Evolutionary conservation across 2,113 vertebrate genomes (phyloP).

Genomic region (Mirza zaza): DNA sequence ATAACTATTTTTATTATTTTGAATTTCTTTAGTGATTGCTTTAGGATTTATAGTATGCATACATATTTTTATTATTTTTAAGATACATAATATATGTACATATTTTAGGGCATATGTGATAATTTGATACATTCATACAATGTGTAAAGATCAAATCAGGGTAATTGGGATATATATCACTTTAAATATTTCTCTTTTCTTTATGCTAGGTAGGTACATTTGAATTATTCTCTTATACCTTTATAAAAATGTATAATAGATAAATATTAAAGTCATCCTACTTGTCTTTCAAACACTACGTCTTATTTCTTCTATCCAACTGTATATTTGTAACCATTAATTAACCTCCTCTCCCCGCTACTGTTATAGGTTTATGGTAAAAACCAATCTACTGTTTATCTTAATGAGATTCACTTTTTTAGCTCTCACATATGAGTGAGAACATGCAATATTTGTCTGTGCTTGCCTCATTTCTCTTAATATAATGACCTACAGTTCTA

Average conservation of each 20-base stretch:
- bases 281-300: neutral
- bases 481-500: neutral
- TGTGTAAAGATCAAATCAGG: neutral
- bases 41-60: neutral
- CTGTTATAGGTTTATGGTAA: neutral
- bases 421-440: neutral
- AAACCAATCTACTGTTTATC: neutral
- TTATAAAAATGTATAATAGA: neutral
- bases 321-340: neutral
- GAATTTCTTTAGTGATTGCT: neutral
- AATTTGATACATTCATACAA: neutral
- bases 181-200: neutral
- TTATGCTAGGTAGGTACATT: neutral
- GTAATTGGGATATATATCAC: neutral
- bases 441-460: neutral
- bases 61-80: neutral
- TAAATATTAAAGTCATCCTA: neutral
- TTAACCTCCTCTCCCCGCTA: neutral
- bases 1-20: neutral
- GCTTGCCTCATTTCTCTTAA: neutral
- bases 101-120: neutral
- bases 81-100: neutral
- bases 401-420: neutral
- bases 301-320: neutral
- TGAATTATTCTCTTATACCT: neutral